Evolutionary conservation across 2,888 invertebrate genomes (phyloP).

Genomic region (Synergus itoensis): DNA sequence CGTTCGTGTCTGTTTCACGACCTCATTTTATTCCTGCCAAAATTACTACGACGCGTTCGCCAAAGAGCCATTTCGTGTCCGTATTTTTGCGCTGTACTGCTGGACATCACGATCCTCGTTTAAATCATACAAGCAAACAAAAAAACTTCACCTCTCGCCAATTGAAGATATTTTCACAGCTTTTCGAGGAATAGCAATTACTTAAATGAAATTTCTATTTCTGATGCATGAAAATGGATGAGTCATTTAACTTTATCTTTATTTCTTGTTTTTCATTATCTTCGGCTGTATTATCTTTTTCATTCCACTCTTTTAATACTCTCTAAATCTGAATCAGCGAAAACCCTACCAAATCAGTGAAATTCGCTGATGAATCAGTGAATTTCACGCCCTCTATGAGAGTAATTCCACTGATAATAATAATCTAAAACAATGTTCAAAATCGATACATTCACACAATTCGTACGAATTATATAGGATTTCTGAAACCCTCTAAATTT

Average conservation of each 20-base stretch:
- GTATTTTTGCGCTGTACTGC: conserved; percentile 10
- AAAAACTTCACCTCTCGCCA: background rate
- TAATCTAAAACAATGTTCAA: too few relatives aligned
- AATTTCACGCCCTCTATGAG: too few relatives aligned
- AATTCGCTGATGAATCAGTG: too few relatives aligned
- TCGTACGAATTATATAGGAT: too few relatives aligned
- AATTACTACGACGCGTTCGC: conserved; percentile 63
- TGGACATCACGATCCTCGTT: background rate
- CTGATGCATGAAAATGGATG: background rate
- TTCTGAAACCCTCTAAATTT: too few relatives aligned
- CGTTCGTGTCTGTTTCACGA: conserved; percentile 68
- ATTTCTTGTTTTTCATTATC: background rate
- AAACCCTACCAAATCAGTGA: too few relatives aligned
- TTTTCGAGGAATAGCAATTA: background rate
- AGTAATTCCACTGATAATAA: too few relatives aligned
- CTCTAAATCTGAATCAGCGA: too few relatives aligned
- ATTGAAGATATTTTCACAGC: background rate
- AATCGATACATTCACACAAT: too few relatives aligned
- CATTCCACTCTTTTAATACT: too few relatives aligned
- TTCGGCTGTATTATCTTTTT: background rate
- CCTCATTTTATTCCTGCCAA: conserved; percentile 68
- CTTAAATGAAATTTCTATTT: background rate
- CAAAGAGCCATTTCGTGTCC: conserved; percentile 53
- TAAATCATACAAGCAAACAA: background rate
- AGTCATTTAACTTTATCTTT: too few relatives aligned